Conservation (phyloP, 2,797 vertebrate genomes). For the Acanthis flammea region DNA sequence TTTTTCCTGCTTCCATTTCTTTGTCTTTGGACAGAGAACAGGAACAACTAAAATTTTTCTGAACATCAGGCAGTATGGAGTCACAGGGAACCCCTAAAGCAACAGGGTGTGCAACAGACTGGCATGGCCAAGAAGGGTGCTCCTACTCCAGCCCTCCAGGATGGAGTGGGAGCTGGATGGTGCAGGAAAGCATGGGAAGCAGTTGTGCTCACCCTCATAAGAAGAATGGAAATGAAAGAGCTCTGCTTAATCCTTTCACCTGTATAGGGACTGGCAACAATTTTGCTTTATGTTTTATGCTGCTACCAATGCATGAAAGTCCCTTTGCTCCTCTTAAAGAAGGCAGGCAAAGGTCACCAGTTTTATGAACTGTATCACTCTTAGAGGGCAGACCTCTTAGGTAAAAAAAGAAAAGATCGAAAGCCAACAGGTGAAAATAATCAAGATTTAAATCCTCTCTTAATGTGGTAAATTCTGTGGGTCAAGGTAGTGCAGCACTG, state of each 20-base stretch:
- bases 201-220: neutral
- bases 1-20: neutral
- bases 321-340: conserved; percentile 14
- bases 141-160: neutral
- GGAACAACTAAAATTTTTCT: neutral
- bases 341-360: conserved; percentile 27
- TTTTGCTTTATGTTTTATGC: neutral
- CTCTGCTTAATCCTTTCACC: neutral
- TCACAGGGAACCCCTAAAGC: neutral
- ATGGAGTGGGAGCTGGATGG: neutral
- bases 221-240: neutral
- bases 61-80: neutral
- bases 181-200: neutral
- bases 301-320: neutral
- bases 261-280: neutral
- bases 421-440: conserved; percentile 54
- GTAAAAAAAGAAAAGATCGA: neutral
- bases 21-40: neutral
- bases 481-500: neutral
- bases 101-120: neutral
- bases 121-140: neutral
- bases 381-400: neutral
- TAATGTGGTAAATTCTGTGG: conserved; percentile 34
- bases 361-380: conserved; percentile 12
- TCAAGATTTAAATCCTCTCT: conserved; percentile 27